Conservation (phyloP, 2,113 vertebrate genomes). For the Tetrax tetrax region DNA sequence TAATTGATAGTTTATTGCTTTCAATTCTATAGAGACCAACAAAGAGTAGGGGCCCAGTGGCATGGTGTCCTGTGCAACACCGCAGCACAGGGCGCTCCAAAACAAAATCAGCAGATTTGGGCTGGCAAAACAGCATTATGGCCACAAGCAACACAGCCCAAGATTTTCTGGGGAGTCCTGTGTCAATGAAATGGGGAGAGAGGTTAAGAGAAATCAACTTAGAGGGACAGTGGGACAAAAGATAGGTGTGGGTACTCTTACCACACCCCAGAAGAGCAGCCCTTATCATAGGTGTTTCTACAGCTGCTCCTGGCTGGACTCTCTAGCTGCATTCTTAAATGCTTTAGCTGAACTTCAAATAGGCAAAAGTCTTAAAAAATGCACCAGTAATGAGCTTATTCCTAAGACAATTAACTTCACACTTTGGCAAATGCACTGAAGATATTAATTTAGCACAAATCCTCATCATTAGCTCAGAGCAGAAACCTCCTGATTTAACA, state of each 20-base stretch:
- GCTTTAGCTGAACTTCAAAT: neutral
- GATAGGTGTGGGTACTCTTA: neutral
- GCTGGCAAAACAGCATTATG: neutral
- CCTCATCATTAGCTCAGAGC: neutral
- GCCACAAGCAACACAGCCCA: neutral
- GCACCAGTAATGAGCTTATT: neutral
- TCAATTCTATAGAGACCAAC: neutral
- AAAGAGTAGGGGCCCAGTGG: neutral
- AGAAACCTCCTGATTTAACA: neutral
- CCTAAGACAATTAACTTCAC: neutral
- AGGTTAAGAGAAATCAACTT: neutral
- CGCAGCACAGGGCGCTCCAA: neutral
- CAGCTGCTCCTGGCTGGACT: neutral
- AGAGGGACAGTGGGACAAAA: fast-evolving
- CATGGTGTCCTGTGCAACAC: neutral
- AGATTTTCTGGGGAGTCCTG: neutral
- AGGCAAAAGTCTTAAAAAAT: neutral
- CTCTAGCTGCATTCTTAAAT: neutral
- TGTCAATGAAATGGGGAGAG: neutral
- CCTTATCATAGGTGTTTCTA: fast-evolving
- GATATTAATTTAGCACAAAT: neutral
- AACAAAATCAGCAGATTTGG: neutral
- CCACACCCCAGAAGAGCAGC: neutral
- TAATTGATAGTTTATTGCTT: neutral
- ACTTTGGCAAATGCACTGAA: neutral